A percentile compares a stretch with the other conserved stretches of the same genome.
These are phyloP conservation scores for Menura novaehollandiae DNA, from an alignment of 2,113 vertebrate genomes.

Conservation along the genomic window DNA sequence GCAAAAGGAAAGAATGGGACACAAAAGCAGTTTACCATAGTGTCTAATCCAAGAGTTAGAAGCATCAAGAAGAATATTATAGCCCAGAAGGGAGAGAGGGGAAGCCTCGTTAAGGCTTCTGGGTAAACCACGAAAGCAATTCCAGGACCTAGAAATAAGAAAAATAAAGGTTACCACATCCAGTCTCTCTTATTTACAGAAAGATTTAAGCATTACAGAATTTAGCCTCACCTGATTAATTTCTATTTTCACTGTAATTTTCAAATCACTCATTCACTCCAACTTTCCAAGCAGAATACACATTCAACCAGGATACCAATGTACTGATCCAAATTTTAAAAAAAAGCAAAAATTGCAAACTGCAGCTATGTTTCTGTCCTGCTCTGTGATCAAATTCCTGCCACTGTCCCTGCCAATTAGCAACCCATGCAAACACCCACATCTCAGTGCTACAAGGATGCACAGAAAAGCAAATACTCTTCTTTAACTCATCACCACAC, in stretches of 20 bases:
- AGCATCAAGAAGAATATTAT: constrained; percentile 99
- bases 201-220: background rate
- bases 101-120: constrained; percentile 94
- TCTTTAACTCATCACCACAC: background rate
- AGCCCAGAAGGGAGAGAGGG: constrained; percentile 96
- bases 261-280: background rate
- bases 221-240: background rate
- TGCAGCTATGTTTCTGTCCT: background rate
- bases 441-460: too few relatives aligned
- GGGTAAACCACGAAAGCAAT: constrained; percentile 99
- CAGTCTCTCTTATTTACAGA: background rate
- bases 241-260: background rate
- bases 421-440: background rate
- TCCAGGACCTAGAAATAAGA: constrained; percentile 83
- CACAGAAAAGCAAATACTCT: background rate
- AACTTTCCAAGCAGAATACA: background rate
- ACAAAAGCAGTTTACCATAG: constrained; percentile 83
- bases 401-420: background rate
- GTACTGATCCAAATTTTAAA: background rate
- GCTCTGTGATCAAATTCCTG: background rate
- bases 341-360: background rate
- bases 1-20: background rate
- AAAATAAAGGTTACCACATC: background rate
- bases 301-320: too few relatives aligned
- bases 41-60: constrained; percentile 94